Evolutionary conservation across 2,113 vertebrate species (phyloP).

Genomic region (Gadus macrocephalus): DNA sequence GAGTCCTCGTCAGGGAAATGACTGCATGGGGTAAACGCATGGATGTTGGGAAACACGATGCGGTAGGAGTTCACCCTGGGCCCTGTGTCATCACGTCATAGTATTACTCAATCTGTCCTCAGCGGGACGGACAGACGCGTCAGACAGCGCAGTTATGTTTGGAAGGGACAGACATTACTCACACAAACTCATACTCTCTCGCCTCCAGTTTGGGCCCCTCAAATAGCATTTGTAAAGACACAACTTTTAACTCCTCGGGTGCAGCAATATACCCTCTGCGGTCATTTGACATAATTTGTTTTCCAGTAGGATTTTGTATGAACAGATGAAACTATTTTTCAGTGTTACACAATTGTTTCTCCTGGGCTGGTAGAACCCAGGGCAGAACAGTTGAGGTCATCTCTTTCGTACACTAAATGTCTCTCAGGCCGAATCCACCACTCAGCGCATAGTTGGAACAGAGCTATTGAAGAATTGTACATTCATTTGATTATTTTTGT

Average conservation of each 20-base stretch:
- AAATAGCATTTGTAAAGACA: constrained; percentile 15
- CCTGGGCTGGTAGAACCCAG: too few relatives aligned
- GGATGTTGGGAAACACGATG: too few relatives aligned
- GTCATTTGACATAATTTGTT: not conserved
- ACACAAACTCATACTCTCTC: constrained; percentile 41
- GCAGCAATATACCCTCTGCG: constrained; percentile 14
- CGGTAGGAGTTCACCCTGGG: constrained; percentile 1
- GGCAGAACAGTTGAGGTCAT: too few relatives aligned
- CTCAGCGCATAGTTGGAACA: not conserved
- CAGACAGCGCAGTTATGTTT: constrained; percentile 7
- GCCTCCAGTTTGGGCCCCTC: constrained; percentile 20
- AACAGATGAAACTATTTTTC: too few relatives aligned
- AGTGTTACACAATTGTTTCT: too few relatives aligned
- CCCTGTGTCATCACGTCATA: constrained; percentile 36
- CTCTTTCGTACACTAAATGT: too few relatives aligned
- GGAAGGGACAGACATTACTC: constrained; percentile 49
- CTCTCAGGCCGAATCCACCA: not conserved
- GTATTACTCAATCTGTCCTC: constrained; percentile 46
- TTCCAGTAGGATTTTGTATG: too few relatives aligned
- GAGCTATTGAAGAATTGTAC: constrained; percentile 17
- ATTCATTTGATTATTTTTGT: constrained; percentile 16
- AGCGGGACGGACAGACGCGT: constrained; percentile 19
- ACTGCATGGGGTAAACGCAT: too few relatives aligned
- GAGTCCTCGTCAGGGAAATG: too few relatives aligned
- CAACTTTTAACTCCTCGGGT: constrained; percentile 17